Percentiles rank a stretch among this genome's conserved stretches.
Conservation (phyloP, 2,113 vertebrate genomes). For the Sturnira hondurensis region DNA sequence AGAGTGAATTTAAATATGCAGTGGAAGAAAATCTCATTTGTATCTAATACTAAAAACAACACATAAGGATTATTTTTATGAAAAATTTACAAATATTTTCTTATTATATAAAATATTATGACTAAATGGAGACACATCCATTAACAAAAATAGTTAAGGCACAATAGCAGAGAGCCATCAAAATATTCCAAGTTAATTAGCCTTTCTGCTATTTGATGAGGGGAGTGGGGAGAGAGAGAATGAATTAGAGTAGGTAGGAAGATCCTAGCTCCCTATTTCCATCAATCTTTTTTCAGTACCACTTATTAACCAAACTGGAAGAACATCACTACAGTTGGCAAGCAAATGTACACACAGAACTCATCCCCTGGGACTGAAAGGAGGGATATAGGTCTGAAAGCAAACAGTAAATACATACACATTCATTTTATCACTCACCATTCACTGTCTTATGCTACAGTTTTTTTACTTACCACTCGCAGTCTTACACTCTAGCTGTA, state of each 20-base stretch:
- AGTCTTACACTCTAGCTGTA: not conserved
- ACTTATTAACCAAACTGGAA: not conserved
- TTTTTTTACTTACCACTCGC: not conserved
- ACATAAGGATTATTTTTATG: not conserved
- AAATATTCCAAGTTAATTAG: not conserved
- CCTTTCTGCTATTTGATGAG: not conserved
- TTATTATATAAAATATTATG: not conserved
- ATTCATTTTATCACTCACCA: not conserved
- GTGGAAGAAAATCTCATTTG: not conserved
- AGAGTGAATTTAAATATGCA: not conserved
- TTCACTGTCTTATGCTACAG: not conserved
- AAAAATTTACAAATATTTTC: not conserved
- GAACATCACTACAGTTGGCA: not conserved
- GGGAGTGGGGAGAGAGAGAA: not conserved
- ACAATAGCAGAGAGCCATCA: not conserved
- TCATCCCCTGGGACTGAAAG: not conserved
- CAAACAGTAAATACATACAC: not conserved
- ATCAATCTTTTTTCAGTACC: not conserved
- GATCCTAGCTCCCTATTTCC: not conserved
- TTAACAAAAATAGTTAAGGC: not conserved
- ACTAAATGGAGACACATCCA: not conserved
- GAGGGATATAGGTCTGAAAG: not conserved
- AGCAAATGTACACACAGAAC: accelerated
- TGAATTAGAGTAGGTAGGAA: not conserved
- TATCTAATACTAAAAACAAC: not conserved